Base-by-base conservation (phyloP, 2,797 vertebrate genomes). In the Staurois parvus region DNA sequence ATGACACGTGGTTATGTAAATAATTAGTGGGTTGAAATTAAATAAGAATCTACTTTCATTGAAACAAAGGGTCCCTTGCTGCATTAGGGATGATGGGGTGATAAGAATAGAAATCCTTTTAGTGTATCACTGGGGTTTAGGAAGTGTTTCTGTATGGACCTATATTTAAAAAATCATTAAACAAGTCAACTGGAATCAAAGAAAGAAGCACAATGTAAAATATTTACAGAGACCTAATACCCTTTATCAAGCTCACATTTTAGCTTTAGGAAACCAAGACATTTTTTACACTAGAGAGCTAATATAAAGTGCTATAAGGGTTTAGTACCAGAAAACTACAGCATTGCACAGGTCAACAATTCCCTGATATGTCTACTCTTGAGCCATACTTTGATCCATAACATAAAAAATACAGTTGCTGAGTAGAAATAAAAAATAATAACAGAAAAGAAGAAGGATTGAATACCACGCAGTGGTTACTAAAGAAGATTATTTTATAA, bases 221-320 rank as follows among this genome's bases (percentile, higher is more conserved):
- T 92, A 93, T 92, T 93, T 93, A 92, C 90, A 90, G 87, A 84
- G 85, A 78, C 85, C 90, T 91, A 92, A 90, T 90, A 91, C 88
- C 91, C 87, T 88, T 92, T 93, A 91, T 87, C 81, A 93, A 87
- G 88, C 81, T 88, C 19, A 40, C 90, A 91, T 91, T 93, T 92
- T 91, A 90, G 88, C 89, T 84, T 66, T 88, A 89, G 88, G 86
- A 91, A 88, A 90, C 85, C 8, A 40, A 90, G 88, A 78, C 88
- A 75, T 83, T 52, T 84, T 87, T 87, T 79, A 79, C 76, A 75
- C 85, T 40, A 76, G 42, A 83, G 85, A 84, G 76, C 69, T 69
- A 59, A 79, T 26, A 34, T 59, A 79, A 66, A 77, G 81, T 87
- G 75, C 81, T 75, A 66, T 12, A 87, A 79, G 81, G 59, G 56